These are phyloP conservation scores for Trematomus loennbergii DNA, from an alignment of 2,113 vertebrate species.

Conservation along the genomic window DNA sequence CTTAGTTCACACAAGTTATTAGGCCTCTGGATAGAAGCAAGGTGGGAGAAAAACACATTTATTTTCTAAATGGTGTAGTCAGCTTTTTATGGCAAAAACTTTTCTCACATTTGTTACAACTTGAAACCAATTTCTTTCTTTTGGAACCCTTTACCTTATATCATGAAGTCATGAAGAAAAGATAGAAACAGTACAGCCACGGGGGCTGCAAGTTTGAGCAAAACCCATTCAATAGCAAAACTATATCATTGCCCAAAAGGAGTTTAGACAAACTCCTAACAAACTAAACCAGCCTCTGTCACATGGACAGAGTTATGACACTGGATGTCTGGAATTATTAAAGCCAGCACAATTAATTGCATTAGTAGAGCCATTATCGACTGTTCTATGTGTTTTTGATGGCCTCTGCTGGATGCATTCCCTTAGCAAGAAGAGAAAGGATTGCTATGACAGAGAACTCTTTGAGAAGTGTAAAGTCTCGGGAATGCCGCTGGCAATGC, in stretches of 20 bases:
- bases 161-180: slow-evolving; percentile 59
- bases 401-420: slow-evolving; percentile 24
- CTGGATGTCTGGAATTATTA: slow-evolving; percentile 15
- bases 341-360: not conserved
- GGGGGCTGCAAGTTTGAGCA: slow-evolving; percentile 39
- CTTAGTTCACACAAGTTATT: slow-evolving; percentile 75
- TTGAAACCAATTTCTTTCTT: slow-evolving; percentile 41
- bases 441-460: slow-evolving; percentile 39
- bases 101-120: slow-evolving; percentile 61
- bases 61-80: slow-evolving; percentile 74
- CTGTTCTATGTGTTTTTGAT: not conserved
- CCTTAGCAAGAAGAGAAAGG: slow-evolving; percentile 19
- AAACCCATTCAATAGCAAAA: slow-evolving; percentile 27
- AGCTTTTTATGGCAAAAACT: slow-evolving; percentile 66
- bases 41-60: slow-evolving; percentile 70
- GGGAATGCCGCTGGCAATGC: slow-evolving; percentile 81
- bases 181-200: slow-evolving; percentile 26
- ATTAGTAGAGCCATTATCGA: not conserved
- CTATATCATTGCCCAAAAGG: slow-evolving; percentile 1
- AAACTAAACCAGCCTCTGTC: slow-evolving; percentile 31
- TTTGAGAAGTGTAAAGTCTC: slow-evolving; percentile 64
- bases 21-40: slow-evolving; percentile 68
- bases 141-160: slow-evolving; percentile 49
- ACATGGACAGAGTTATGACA: slow-evolving; percentile 15
- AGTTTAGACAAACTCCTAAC: slow-evolving; percentile 36